A percentile compares a stretch with the other conserved stretches of the same genome.
Evolutionary conservation across 2,888 invertebrate genomes (phyloP).

Genomic region (Cosmia trapezina): DNA sequence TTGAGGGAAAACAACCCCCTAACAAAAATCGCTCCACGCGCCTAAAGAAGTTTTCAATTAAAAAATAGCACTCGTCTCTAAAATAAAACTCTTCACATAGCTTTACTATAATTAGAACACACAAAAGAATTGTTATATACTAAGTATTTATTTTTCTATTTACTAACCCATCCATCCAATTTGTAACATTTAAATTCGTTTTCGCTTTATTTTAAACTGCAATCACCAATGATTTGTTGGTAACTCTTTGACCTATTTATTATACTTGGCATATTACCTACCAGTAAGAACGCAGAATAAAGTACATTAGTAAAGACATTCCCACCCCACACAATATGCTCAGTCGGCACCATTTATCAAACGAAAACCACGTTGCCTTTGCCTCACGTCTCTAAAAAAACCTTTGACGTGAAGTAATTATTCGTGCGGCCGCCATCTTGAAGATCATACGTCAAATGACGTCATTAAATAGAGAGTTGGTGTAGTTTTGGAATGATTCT

Average conservation of each 20-base stretch:
- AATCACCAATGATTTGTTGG: neutral
- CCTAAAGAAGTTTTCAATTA: no score
- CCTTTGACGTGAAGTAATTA: constrained; percentile 59
- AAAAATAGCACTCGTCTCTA: no score
- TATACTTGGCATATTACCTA: neutral
- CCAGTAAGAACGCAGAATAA: constrained; percentile 9
- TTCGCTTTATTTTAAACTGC: no score
- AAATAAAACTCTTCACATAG: no score
- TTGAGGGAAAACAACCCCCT: no score
- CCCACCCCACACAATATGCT: constrained; percentile 3
- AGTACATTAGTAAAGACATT: constrained; percentile 31
- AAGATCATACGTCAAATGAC: constrained; percentile 46
- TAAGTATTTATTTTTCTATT: no score
- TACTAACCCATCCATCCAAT: no score
- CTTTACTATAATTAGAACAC: no score
- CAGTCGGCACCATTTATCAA: constrained; percentile 55
- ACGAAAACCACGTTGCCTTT: constrained; percentile 38
- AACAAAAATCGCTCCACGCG: no score
- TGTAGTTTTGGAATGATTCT: neutral
- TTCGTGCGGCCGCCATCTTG: constrained; percentile 54
- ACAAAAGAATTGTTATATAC: neutral
- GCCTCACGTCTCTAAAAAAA: constrained; percentile 38
- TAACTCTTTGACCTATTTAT: no score
- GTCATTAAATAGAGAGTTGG: constrained; percentile 33
- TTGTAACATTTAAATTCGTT: no score